A percentile compares a stretch with the other conserved stretches of the same genome.
These are phyloP conservation scores for Drosophila lini DNA, from an alignment of 1,140 invertebrate genomes.

Conservation along the genomic window DNA sequence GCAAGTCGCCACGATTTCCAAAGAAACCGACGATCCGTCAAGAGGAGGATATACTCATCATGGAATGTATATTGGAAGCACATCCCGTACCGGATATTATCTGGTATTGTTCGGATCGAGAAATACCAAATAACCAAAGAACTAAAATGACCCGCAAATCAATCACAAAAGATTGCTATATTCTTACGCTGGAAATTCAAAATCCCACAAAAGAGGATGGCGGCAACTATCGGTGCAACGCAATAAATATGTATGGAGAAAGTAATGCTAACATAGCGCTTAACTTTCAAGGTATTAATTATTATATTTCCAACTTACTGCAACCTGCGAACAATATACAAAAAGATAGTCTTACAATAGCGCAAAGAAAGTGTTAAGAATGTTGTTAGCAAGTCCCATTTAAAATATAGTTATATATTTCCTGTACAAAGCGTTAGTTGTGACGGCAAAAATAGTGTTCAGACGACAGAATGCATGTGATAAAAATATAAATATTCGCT, in stretches of 20 bases:
- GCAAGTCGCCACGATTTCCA: slow-evolving; percentile 97
- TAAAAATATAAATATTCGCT: not conserved
- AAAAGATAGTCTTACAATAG: slow-evolving; percentile 1
- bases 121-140: slow-evolving; percentile 91
- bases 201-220: slow-evolving; percentile 98
- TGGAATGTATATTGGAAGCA: slow-evolving; percentile 98
- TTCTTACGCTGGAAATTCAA: slow-evolving; percentile 95
- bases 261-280: slow-evolving; percentile 99
- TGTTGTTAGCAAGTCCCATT: slow-evolving; percentile 2
- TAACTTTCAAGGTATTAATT: slow-evolving; percentile 96
- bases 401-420: not conserved
- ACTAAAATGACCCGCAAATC: slow-evolving; percentile 95
- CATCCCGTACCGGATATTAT: slow-evolving; percentile 97
- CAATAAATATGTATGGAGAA: slow-evolving; percentile 98
- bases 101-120: slow-evolving; percentile 95
- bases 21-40: slow-evolving; percentile 98
- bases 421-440: slow-evolving; percentile 3
- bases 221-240: slow-evolving; percentile 99
- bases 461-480: slow-evolving; percentile 5
- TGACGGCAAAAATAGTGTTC: not conserved
- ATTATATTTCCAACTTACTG: slow-evolving; percentile 20
- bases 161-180: slow-evolving; percentile 94
- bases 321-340: slow-evolving; percentile 1
- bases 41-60: slow-evolving; percentile 95
- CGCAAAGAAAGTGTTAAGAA: not conserved